Evolutionary conservation across 2,113 vertebrate genomes (phyloP), one percentile per base, ranked within the genome.

Genomic region (Limnothrissa miodon): DNA sequence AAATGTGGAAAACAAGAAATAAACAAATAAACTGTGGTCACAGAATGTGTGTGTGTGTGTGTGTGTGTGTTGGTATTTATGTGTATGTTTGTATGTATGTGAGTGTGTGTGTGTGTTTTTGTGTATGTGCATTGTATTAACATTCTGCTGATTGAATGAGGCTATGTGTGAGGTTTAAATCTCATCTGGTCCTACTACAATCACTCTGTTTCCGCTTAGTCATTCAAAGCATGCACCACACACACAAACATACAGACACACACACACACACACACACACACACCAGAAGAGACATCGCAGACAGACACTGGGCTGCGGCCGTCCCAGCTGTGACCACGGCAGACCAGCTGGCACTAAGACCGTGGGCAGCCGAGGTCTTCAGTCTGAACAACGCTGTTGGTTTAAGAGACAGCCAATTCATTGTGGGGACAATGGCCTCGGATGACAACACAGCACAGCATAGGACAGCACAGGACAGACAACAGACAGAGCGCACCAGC

Each of bases 1-100:
- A 33, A 70, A 70, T 36, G 62, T 70, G 62, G 62, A 70, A 70
- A 33, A 33, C 62, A 70, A 33, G 36, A 70, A 70, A 70, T 36
- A 70, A 70, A 70, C 62, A 70, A 70, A 36, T 70, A 70, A 70
- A 70, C 66, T 74, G 33, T 4, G 66, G 33, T 74, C 25, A 33
- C 66, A 74, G 62, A 36, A 33, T 15, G 2, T 13, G 62, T 29
- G 25, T 19, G 66, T 13, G 66, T 29, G 25, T 29, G 8, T 66
- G 59, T 66, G 29, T 17, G 33, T 74, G 66, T 19, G 5, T 56
- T 4, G 5, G 53, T 23, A 21, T 23, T 17, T 17, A 21, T 56
- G 17, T 56, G 66, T 15, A 13, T 74, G 66, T 62, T 62, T 53
- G 51, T 53, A 19, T 53, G 1, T 53, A 4, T 48, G 46, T 11